These are phyloP conservation scores for Chromobotia macracanthus DNA, from an alignment of 2,797 vertebrate genomes.

Conservation along the genomic window DNA sequence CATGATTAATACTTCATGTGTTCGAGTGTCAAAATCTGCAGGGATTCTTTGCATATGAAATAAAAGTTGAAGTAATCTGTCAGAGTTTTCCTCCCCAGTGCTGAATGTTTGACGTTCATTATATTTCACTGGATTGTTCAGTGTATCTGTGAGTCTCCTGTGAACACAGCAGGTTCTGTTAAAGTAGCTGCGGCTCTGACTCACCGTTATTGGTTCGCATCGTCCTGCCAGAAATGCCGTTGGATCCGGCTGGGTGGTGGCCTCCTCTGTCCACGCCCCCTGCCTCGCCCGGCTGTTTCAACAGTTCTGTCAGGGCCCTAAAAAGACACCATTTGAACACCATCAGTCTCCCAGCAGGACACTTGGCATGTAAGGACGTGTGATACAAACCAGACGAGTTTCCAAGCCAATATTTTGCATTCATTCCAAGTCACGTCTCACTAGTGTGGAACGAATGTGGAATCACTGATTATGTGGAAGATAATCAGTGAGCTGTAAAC, in stretches of 20 bases:
- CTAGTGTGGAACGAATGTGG: too few species aligned
- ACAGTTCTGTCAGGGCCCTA: constrained; percentile 90
- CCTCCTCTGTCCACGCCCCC: constrained; percentile 76
- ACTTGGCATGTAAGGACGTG: constrained; percentile 19
- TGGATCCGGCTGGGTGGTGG: constrained; percentile 85
- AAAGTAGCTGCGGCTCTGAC: constrained; percentile 13
- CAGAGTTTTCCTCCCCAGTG: not conserved
- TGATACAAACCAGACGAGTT: constrained; percentile 3
- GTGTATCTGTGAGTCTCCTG: not conserved
- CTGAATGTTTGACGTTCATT: not conserved
- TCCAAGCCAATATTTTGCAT: not conserved
- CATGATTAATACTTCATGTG: not conserved
- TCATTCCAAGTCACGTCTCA: not conserved
- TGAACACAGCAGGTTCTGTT: not conserved
- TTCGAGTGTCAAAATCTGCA: constrained; percentile 5
- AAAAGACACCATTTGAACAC: constrained; percentile 14
- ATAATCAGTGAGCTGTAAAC: too few species aligned
- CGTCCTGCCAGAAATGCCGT: constrained; percentile 79
- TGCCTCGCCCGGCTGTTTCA: constrained; percentile 88
- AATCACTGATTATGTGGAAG: too few species aligned
- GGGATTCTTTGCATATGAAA: not conserved
- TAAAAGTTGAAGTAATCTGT: not conserved
- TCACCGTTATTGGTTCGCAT: constrained; percentile 85
- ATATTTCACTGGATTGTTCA: not conserved
- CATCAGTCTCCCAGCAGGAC: constrained; percentile 32